Base-by-base conservation (phyloP, 2,797 vertebrate species). In the Acanthurus leucopareius region DNA sequence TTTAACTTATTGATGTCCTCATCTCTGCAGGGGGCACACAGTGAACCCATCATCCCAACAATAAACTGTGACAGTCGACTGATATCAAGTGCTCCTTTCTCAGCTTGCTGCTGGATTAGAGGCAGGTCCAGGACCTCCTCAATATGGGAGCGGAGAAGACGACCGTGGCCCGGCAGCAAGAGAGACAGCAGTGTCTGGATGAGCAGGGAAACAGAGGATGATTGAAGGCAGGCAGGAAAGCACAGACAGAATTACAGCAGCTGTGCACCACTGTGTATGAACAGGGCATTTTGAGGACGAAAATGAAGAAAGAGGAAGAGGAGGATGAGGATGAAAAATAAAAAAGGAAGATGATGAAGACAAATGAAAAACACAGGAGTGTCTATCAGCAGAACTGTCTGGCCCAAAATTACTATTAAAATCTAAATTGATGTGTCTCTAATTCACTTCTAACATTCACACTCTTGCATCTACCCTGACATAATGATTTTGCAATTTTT, bases 91-190 rank as follows among this genome's bases (percentile, higher is more conserved):
- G 96, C 96, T 22, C 96, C 91, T 0, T 99, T 98, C 86, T 98
- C 97, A 22, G 98, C 98, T 92, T 99, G 95, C 88, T 99, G 98
- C 84, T 97, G 97, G 89, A 99, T 98, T 56, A 99, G 94, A 1
- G 96, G 94, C 82, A 99, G 93, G 83, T 99, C 98, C 75, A 99
- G 94, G 54, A 96, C 95, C 90, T 98, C 98, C 0, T 96, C 96
- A 58, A 99, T 98, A 69, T 95, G 96, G 80, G 92, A 93, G 81
- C 94, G 96, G 86, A 98, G 89, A 35, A 98, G 89, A 35, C 97
- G 96, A 0, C 94, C 95, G 62, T 99, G 97, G 72, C 95, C 95
- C 45, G 96, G 96, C 86, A 97, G 92, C 93, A 99, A 88, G 91
- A 99, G 97, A 48, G 97, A 97, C 68, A 97, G 90, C 73, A 99